These are phyloP conservation scores for Pseudolaguvia tuberculata DNA, from an alignment of 2,113 vertebrate genomes.

Conservation along the genomic window DNA sequence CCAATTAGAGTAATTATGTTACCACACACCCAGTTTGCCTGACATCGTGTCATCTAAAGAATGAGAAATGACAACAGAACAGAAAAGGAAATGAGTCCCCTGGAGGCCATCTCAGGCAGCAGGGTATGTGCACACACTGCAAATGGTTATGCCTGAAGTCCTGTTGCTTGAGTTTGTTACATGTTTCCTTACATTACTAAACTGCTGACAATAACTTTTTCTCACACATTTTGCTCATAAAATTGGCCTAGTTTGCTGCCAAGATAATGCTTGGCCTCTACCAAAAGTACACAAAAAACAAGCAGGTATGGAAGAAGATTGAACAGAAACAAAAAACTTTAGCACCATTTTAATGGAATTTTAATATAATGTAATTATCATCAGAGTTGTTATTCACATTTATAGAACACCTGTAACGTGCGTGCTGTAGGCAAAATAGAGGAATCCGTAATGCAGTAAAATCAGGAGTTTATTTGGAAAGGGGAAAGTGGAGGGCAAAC, in stretches of 20 bases:
- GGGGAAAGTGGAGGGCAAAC: no score
- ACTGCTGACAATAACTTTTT: slow-evolving; percentile 37
- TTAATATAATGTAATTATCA: neutral
- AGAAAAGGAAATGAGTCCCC: slow-evolving; percentile 57
- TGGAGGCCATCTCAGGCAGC: slow-evolving; percentile 43
- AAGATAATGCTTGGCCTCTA: slow-evolving; percentile 36
- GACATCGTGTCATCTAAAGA: slow-evolving; percentile 45
- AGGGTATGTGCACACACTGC: slow-evolving; percentile 34
- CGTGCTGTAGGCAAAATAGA: no score
- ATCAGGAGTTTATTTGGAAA: no score
- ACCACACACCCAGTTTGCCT: slow-evolving; percentile 23
- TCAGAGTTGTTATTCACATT: neutral
- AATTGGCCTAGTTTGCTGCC: slow-evolving; percentile 31
- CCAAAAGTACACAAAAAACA: slow-evolving; percentile 1
- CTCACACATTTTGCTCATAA: slow-evolving; percentile 30
- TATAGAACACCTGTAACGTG: no score
- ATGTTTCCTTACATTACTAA: slow-evolving; percentile 45
- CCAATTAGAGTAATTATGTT: slow-evolving; percentile 54
- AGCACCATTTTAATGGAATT: neutral
- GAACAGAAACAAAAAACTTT: neutral
- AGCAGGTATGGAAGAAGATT: neutral
- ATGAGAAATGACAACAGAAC: slow-evolving; percentile 42
- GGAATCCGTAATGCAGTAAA: no score
- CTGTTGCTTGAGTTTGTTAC: slow-evolving; percentile 47
- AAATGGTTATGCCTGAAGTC: slow-evolving; percentile 38